Percentiles rank a stretch among this genome's conserved stretches.
phyloP scores from a whole-genome alignment of 2,888 invertebrate species.

The Rhimphoctona megacephalus region DNA sequence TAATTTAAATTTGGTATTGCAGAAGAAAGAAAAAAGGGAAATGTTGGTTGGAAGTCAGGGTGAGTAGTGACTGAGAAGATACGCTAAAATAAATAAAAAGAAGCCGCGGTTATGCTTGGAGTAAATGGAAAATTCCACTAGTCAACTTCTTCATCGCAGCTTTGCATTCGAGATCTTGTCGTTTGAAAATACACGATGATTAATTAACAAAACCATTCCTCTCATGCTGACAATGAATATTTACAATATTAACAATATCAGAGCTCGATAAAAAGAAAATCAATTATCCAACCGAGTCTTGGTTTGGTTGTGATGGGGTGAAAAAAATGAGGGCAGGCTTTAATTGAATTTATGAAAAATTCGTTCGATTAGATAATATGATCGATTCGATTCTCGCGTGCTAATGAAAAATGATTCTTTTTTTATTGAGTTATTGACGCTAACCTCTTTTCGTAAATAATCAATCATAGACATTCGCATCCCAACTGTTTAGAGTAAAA shows the following conservation, averaged over 20 bases:
- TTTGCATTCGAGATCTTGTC: conserved; percentile 5
- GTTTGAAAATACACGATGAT: conserved; percentile 16
- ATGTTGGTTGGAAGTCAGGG: neutral
- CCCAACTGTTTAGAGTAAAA: neutral
- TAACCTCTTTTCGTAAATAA: conserved; percentile 25
- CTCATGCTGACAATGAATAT: conserved; percentile 9
- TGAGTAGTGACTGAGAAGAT: conserved; percentile 11
- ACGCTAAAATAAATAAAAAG: neutral
- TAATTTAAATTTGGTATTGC: conserved; percentile 52
- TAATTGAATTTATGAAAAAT: conserved; percentile 61
- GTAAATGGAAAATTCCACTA: conserved; percentile 50
- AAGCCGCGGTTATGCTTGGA: neutral
- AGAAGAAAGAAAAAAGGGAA: conserved; percentile 12
- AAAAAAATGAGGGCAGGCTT: conserved; percentile 39
- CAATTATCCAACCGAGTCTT: neutral
- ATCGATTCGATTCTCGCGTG: conserved; percentile 10
- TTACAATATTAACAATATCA: conserved; percentile 32
- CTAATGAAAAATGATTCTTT: conserved; percentile 52
- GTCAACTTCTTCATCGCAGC: neutral
- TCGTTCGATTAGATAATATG: conserved; percentile 44
- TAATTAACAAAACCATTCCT: conserved; percentile 35
- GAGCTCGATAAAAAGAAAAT: conserved; percentile 7
- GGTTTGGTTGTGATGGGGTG: neutral
- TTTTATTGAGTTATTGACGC: conserved; percentile 56
- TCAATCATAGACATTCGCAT: conserved; percentile 33